A percentile compares a stretch with the other conserved stretches of the same genome.
Conservation (phyloP, 2,113 vertebrate species). For the Charadrius vociferus region DNA sequence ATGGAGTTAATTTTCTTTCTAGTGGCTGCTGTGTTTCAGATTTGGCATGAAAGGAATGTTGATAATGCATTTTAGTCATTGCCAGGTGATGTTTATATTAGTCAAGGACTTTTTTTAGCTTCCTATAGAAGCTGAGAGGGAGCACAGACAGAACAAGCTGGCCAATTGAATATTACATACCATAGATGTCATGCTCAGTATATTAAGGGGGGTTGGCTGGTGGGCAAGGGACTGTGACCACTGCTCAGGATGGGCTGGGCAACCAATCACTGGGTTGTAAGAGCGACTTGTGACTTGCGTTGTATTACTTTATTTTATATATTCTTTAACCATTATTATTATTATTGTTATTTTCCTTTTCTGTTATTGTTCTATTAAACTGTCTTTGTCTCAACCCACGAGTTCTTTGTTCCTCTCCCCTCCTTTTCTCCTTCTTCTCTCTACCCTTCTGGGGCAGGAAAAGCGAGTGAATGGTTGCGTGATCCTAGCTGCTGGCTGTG, state of each 20-base stretch:
- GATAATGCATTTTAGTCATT: background rate
- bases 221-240: background rate
- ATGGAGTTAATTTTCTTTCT: background rate
- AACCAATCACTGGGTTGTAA: background rate
- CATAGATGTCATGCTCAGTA: background rate
- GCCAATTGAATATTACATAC: background rate
- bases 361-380: background rate
- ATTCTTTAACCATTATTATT: background rate
- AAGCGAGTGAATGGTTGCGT: background rate
- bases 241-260: background rate
- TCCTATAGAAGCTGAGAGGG: background rate
- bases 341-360: background rate
- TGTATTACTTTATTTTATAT: background rate
- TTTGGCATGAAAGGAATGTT: background rate
- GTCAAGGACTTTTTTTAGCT: background rate
- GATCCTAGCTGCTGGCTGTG: background rate
- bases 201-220: background rate
- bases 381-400: background rate
- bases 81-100: background rate
- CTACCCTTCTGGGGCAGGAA: background rate
- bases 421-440: background rate
- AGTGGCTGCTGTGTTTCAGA: background rate
- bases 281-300: background rate
- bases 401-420: background rate
- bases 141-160: background rate